Conservation (phyloP, 2,888 invertebrate genomes). For the Omphaloscelis lunosa region DNA sequence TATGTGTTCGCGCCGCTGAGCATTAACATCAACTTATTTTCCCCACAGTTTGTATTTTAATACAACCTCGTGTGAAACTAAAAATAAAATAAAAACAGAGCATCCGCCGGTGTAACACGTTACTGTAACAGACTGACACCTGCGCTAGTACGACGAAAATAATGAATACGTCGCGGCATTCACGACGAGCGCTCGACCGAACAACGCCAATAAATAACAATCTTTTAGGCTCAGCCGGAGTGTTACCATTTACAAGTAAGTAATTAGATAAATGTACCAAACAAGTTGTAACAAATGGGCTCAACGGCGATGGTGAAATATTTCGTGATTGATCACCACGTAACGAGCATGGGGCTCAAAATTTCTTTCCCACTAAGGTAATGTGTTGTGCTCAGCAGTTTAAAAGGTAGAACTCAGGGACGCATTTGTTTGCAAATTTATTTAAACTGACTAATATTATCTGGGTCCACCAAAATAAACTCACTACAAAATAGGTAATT, state of each 20-base stretch:
- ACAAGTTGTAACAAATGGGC: conserved; percentile 65
- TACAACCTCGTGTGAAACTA: conserved; percentile 24
- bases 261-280: conserved; percentile 72
- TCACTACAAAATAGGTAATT: conserved; percentile 12
- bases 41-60: conserved; percentile 38
- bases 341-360: conserved; percentile 53
- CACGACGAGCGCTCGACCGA: conserved; percentile 29
- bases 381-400: conserved; percentile 32
- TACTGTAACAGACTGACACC: conserved; percentile 24
- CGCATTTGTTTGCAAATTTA: conserved; percentile 21
- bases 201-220: conserved; percentile 64
- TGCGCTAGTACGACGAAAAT: conserved; percentile 34
- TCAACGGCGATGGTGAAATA: conserved; percentile 53
- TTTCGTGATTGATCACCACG: conserved; percentile 68
- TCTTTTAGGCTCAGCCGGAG: conserved; percentile 50
- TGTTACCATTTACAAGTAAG: conserved; percentile 61
- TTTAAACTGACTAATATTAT: conserved; percentile 22
- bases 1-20: conserved; percentile 50
- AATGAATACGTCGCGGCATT: conserved; percentile 41
- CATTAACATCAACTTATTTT: conserved; percentile 56
- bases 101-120: conserved; percentile 13
- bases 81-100: conserved; percentile 39
- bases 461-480: neutral
- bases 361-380: conserved; percentile 36
- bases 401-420: conserved; percentile 20